Base-by-base conservation (phyloP, 2,113 vertebrate genomes). In the Rhinopomastus cyanomelas region DNA sequence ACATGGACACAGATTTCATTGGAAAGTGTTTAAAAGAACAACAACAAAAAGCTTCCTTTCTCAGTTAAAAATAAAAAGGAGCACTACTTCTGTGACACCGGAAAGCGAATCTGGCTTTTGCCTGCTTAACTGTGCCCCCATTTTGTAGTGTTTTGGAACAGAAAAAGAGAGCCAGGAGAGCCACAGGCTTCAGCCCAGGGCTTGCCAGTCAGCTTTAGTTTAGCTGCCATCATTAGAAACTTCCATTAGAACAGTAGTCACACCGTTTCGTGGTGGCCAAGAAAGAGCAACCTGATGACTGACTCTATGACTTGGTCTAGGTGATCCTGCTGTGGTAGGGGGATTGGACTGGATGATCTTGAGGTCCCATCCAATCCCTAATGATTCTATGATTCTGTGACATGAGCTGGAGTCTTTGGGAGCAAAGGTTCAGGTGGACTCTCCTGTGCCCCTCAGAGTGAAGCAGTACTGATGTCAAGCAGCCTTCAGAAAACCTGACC, bases 401-500 rank as follows among this genome's bases (percentile, higher is more conserved):
- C 3, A 2, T 2, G 8, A 64, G 32, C 25, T 21, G 22, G 51
- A 71, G 75, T 4, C 64, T 69, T 29, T 22, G 12, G 56, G 66
- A 65, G 44, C 18, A 21, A 52, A 46, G 37, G 5, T n/a, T 37
- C 9, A 8, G 48, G 34, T n/a, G 16, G 36, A 37, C 53, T 42
- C 14, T 32, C 29, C 32, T 55, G 5, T 5, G 10, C 56, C 34
- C n/a, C 42, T 64, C 69, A 22, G 4, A 20, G 23, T 21, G 32
- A 23, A 0, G 1, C 42, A n/a, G 48, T 80, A 11, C 22, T 18
- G 62, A 42, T 4, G 19, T 14, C 26, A 27, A 39, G 23, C 3
- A n/a, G 20, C 30, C 19, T n/a, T 15, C 66, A 34, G 61, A 55
- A 65, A 80, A 74, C 22, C 26, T 6, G 18, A 61, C 34, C 1